Evolutionary conservation across 2,888 invertebrate genomes (phyloP).

Genomic region (Leucophenga montana): DNA sequence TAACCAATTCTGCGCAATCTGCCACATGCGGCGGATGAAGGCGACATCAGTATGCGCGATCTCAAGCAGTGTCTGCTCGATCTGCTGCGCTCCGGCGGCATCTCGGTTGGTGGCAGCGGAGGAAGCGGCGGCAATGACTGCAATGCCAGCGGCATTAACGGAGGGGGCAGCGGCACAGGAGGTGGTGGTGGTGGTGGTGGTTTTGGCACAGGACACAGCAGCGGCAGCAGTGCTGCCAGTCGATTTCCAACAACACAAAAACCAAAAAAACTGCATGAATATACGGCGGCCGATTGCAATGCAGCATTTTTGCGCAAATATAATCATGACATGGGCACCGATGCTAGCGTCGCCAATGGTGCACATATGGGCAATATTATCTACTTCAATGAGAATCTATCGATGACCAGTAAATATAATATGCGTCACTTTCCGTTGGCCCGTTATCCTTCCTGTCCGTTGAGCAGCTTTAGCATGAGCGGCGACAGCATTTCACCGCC

Average conservation of each 20-base stretch:
- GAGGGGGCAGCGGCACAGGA: constrained; percentile 18
- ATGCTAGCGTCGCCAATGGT: constrained; percentile 23
- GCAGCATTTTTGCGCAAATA: constrained; percentile 70
- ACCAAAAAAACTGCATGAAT: constrained; percentile 70
- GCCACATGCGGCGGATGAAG: not conserved
- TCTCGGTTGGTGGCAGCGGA: constrained; percentile 54
- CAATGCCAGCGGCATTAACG: constrained; percentile 30
- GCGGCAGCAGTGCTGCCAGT: constrained; percentile 20
- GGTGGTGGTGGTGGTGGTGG: not conserved
- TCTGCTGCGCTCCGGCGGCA: constrained; percentile 66
- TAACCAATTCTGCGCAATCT: too few relatives aligned
- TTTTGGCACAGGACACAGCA: constrained; percentile 29
- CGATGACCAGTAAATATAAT: constrained; percentile 72
- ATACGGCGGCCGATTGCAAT: constrained; percentile 68
- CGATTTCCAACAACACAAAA: constrained; percentile 49
- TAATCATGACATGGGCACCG: constrained; percentile 60
- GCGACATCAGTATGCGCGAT: constrained; percentile 66
- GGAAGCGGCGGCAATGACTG: constrained; percentile 40
- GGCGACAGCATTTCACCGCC: constrained; percentile 49
- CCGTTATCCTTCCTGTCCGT: constrained; percentile 60
- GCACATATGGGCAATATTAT: constrained; percentile 60
- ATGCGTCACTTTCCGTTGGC: constrained; percentile 61
- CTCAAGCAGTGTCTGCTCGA: constrained; percentile 71
- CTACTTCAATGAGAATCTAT: constrained; percentile 73
- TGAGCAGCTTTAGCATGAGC: constrained; percentile 55